Evolutionary conservation across 1,140 invertebrate genomes (phyloP), one percentile per base, ranked within the genome.

Genomic region (Meloidogyne exigua): DNA sequence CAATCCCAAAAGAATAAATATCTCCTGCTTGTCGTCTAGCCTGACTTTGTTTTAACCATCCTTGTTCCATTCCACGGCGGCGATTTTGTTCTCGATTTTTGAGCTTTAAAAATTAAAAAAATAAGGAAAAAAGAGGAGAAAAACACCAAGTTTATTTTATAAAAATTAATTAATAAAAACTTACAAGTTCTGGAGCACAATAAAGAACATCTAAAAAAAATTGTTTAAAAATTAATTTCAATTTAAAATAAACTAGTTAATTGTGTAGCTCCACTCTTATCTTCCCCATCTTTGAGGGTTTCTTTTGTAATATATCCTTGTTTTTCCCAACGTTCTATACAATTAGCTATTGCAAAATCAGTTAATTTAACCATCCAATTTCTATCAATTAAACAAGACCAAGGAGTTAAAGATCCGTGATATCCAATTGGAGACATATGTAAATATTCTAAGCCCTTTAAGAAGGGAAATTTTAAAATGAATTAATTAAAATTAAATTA

Each of bases 351-450:
- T 26, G 84, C 85, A 76, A 78, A 86, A 76, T 86, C 86, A 0
- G 86, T 87, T 23, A 86, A 70, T 76, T 86, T 86, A 12, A 86
- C 79, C 82, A 81, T 85, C 85, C 85, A 86, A 68, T 86, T 86
- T 36, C 86, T 80, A 67, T 86, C 85, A 73, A 86, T 87, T 23
- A 86, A 75, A 67, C 85, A 86, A 12, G 81, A 65, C 84, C 84
- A 87, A 12, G 86, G 84, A 62, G 84, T 83, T 5, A 86, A 63
- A 9, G 84, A 84, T 25, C 85, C 85, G 63, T 86, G 85, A 73
- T 87, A 86, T 15, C 85, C 85, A 63, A 86, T 87, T 13, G 70
- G 44, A 9, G 83, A 86, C 25, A 79, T 67, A 62, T 86, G 85
- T n/a, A 86, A 66, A 76, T 86, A 86, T 64, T 86, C 84, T 12